Evolutionary conservation across 2,113 vertebrate genomes (phyloP).

Genomic region (Corvus moneduloides): DNA sequence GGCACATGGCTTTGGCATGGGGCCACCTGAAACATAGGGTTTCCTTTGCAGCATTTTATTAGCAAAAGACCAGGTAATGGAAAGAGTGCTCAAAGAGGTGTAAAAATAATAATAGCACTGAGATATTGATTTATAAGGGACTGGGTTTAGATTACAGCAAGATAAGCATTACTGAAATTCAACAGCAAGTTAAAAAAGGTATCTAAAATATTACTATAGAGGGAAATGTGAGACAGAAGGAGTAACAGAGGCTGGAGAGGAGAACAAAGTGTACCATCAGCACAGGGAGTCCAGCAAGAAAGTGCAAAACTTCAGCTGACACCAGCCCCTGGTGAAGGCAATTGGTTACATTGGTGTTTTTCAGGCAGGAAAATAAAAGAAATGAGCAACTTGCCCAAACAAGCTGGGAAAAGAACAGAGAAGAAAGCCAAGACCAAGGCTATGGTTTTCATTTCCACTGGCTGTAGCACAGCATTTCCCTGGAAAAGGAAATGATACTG

Average conservation of each 20-base stretch:
- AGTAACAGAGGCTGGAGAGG: neutral
- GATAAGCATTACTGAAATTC: neutral
- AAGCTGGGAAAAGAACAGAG: neutral
- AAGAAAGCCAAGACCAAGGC: neutral
- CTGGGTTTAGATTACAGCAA: neutral
- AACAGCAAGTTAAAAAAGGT: neutral
- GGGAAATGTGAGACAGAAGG: neutral
- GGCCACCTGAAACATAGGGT: neutral
- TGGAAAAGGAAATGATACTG: neutral
- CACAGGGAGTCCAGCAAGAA: neutral
- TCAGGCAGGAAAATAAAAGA: neutral
- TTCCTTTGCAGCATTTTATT: neutral
- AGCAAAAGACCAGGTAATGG: neutral
- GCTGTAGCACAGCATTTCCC: neutral
- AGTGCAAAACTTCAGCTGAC: neutral
- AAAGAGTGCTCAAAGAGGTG: neutral
- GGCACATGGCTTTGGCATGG: neutral
- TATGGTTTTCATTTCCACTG: neutral
- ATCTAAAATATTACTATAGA: neutral
- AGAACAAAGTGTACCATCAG: neutral
- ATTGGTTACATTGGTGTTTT: neutral
- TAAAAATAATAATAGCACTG: slow-evolving; percentile 24
- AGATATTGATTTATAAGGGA: slow-evolving; percentile 31
- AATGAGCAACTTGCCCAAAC: neutral
- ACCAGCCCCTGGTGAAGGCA: neutral